Evolutionary conservation across 2,888 invertebrate genomes (phyloP).

Genomic region (Standfussiana lucernea): DNA sequence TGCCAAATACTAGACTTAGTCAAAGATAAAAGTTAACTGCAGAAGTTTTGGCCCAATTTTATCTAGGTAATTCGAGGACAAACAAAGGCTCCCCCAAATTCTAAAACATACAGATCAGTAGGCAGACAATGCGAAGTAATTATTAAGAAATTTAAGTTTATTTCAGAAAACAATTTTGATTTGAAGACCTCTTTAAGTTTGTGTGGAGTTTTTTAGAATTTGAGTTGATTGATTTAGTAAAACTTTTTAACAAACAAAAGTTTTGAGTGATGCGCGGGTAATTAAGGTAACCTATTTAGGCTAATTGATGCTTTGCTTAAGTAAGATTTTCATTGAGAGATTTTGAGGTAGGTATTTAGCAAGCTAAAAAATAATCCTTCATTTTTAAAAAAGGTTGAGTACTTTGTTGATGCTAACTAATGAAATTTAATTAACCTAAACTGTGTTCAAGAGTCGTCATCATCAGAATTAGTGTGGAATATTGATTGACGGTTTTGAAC

Average conservation of each 20-base stretch:
- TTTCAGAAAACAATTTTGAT: conserved; percentile 31
- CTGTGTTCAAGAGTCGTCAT: neutral
- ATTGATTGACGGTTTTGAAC: neutral
- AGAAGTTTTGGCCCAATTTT: conserved; percentile 46
- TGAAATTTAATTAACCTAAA: neutral
- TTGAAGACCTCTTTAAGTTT: conserved; percentile 9
- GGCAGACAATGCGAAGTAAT: conserved; percentile 46
- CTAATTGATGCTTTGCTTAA: neutral
- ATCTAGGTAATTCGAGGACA: conserved; percentile 36
- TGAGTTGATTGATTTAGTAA: conserved; percentile 18
- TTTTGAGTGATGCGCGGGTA: neutral
- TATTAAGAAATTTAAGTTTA: conserved; percentile 52
- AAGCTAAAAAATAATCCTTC: neutral
- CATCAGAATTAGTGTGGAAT: neutral
- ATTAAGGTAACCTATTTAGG: conserved; percentile 11
- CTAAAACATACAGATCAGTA: conserved; percentile 36
- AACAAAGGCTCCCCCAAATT: conserved; percentile 43
- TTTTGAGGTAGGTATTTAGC: neutral
- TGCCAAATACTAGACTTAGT: conserved; percentile 36
- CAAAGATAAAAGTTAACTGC: conserved; percentile 51
- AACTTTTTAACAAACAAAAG: neutral
- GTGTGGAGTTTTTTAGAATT: conserved; percentile 14
- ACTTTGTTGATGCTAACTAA: neutral
- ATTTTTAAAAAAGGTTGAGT: neutral
- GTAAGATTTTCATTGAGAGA: neutral